phyloP scores from a whole-genome alignment of 2,888 invertebrate species.

The Lasioglossum leucozonium region DNA sequence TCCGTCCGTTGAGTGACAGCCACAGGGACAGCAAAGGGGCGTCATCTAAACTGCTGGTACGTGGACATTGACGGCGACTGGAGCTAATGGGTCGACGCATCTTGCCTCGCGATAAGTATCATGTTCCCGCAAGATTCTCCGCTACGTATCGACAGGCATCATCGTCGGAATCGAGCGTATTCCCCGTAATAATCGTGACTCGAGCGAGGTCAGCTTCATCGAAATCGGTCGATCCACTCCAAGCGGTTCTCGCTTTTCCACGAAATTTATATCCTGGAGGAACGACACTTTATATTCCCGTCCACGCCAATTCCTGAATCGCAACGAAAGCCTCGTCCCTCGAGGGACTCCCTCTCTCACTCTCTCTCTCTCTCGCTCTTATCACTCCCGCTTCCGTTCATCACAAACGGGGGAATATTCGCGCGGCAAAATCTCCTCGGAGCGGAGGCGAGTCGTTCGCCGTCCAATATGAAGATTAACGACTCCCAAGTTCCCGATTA shows the following conservation, averaged over 20 bases:
- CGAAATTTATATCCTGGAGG: neutral
- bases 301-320: neutral
- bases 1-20: constrained; percentile 29
- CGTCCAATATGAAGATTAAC: constrained; percentile 57
- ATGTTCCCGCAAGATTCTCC: constrained; percentile 33
- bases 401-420: constrained; percentile 16
- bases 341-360: no score
- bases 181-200: neutral
- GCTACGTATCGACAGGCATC: constrained; percentile 45
- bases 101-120: constrained; percentile 32
- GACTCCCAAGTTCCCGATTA: constrained; percentile 55
- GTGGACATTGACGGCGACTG: constrained; percentile 27
- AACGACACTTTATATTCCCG: neutral
- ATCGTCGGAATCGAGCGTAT: constrained; percentile 2
- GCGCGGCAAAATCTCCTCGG: constrained; percentile 17
- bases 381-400: neutral
- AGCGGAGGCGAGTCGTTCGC: constrained; percentile 29
- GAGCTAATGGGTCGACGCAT: constrained; percentile 40
- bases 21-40: constrained; percentile 38
- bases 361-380: no score
- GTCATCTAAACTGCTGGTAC: constrained; percentile 25
- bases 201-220: neutral
- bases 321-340: neutral
- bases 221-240: neutral
- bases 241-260: no score